Base-by-base conservation (phyloP, 2,113 vertebrate genomes). In the Romanogobio albipinnatus region DNA sequence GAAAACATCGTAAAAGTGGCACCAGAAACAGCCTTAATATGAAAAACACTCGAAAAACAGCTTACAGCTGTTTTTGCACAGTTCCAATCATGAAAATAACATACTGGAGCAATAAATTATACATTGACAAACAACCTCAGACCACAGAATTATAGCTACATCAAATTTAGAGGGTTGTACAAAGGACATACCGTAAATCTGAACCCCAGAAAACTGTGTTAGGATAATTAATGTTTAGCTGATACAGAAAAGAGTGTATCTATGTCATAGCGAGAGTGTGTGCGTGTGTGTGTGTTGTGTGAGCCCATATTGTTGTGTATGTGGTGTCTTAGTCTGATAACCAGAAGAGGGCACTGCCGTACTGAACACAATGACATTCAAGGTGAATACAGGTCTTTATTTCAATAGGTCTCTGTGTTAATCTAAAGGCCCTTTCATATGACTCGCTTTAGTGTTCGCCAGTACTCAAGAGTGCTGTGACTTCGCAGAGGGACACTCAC, bases 281-380 rank as follows among this genome's bases (percentile, higher is more conserved):
- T 75, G 7, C 85, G 56, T 66, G 29, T 87, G 85, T 68, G 64
- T 51, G 43, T 49, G 51, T 74, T 81, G 47, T 80, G 75, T 77
- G 39, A 51, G 15, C 14, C 47, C 29, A 26, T 15, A 13, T 3
- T 14, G 7, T 49, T 76, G 45, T 61, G 53, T 79, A 11, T 61
- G 22, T 73, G 24, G 33, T 53, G 39, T 77, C 22, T 56, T 68
- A 29, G 29, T 84, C 15, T 47, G 83, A 84, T 78, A 87, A 83
- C 92, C 93, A 94, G 91, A 88, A 91, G 94, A 92, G 91, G 92
- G 93, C 91, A 91, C 92, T 88, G 87, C 89, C 84, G 87, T 89
- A 91, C 85, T 87, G 88, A 82, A 82, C 81, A 86, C 83, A 59
- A 24, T 53, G 51, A 53, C 82, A 79, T 76, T 59, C 51, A 81